These are phyloP conservation scores for Mus spicilegus DNA, from an alignment of 2,113 vertebrate species.

Conservation along the genomic window DNA sequence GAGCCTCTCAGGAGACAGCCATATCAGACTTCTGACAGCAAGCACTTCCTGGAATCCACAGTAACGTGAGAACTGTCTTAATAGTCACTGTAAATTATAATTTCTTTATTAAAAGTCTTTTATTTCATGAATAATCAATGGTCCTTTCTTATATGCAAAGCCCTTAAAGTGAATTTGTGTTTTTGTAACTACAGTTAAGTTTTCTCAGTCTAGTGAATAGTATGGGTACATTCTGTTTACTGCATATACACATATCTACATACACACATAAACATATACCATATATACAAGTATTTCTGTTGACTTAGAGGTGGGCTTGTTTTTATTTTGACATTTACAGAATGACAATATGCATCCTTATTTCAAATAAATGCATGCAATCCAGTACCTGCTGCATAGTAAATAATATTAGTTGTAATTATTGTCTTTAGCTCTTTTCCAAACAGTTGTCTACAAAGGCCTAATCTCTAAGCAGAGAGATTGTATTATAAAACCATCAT, in stretches of 20 bases:
- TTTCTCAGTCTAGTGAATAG: conserved; percentile 8
- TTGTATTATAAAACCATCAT: neutral
- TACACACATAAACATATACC: rapidly evolving
- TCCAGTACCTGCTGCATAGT: neutral
- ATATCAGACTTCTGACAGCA: too few species aligned
- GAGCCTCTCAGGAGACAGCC: too few species aligned
- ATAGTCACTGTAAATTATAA: neutral
- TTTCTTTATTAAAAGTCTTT: neutral
- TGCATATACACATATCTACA: neutral
- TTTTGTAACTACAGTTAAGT: neutral
- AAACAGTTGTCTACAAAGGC: neutral
- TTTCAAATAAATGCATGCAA: neutral
- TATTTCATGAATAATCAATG: neutral
- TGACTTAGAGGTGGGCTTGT: neutral
- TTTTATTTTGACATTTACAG: neutral
- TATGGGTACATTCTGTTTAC: neutral
- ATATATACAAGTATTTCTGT: neutral
- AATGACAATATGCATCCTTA: neutral
- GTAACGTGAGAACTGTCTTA: neutral
- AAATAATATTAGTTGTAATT: neutral
- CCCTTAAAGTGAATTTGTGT: neutral
- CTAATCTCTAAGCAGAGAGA: neutral
- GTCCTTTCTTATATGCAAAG: neutral
- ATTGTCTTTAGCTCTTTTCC: neutral
- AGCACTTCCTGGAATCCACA: too few species aligned